phyloP scores from a whole-genome alignment of 2,888 invertebrate species.

The Ornithoptera priamus region DNA sequence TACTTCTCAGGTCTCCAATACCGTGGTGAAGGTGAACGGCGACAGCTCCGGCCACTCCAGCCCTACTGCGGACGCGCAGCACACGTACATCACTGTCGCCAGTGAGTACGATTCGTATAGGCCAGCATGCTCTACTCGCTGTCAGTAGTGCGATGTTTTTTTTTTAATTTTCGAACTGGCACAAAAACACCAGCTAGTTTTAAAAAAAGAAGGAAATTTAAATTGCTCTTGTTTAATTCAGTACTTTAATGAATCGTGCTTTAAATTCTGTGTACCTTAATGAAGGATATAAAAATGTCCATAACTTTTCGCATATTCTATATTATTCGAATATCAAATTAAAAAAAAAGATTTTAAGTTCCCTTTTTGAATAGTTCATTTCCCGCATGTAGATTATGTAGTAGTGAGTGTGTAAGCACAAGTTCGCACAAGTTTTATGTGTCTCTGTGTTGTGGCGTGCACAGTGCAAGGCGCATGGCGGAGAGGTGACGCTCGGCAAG shows the following conservation, averaged over 20 bases:
- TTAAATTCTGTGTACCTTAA: not conserved
- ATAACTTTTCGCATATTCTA: not conserved
- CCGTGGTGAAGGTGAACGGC: constrained; percentile 75
- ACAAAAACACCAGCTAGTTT: not conserved
- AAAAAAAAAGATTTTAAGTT: not conserved
- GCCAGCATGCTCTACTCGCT: constrained; percentile 5
- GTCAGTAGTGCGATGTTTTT: constrained; percentile 6
- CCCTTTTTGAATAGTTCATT: not conserved
- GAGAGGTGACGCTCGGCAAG: constrained; percentile 31
- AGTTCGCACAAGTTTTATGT: constrained; percentile 41
- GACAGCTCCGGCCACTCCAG: constrained; percentile 81
- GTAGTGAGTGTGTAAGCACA: constrained; percentile 31
- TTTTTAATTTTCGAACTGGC: not conserved
- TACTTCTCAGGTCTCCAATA: constrained; percentile 62
- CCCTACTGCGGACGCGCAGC: constrained; percentile 71
- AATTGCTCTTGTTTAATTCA: too few relatives aligned
- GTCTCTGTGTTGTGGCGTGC: constrained; percentile 41
- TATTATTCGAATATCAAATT: not conserved
- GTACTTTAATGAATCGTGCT: not conserved
- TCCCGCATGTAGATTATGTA: constrained; percentile 4
- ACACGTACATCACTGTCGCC: constrained; percentile 86
- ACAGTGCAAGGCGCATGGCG: constrained; percentile 52
- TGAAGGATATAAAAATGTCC: too few relatives aligned
- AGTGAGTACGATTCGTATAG: constrained; percentile 66
- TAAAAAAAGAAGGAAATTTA: not conserved